Percentiles rank a stretch among this genome's conserved stretches.
phyloP scores from a whole-genome alignment of 2,888 invertebrate genomes.

The Ethmia dodecea region DNA sequence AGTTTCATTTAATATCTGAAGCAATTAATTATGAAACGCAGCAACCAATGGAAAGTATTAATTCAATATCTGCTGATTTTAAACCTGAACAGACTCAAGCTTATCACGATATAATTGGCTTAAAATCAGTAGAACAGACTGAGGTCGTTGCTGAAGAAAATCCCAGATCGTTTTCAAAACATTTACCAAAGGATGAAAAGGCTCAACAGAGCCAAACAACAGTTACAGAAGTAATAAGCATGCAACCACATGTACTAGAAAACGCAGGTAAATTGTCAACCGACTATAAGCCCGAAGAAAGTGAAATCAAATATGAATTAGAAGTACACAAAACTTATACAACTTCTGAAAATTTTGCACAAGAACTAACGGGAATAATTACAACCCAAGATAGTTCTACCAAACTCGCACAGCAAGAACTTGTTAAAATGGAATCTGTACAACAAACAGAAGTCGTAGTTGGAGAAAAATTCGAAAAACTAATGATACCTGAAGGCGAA shows the following conservation, averaged over 20 bases:
- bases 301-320: conserved; percentile 27
- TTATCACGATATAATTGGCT: conserved; percentile 9
- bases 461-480: conserved; percentile 31
- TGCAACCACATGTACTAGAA: conserved; percentile 42
- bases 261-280: conserved; percentile 26
- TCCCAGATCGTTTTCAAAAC: conserved; percentile 20
- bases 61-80: conserved; percentile 7
- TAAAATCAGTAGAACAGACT: conserved; percentile 26
- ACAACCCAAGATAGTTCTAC: conserved; percentile 17
- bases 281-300: conserved; percentile 27
- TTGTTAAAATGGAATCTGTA: conserved; percentile 41
- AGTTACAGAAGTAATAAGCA: conserved; percentile 36
- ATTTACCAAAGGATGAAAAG: conserved; percentile 35
- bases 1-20: conserved; percentile 27
- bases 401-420: conserved; percentile 30
- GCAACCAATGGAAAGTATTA: conserved; percentile 29
- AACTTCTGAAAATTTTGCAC: conserved; percentile 37
- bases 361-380: conserved; percentile 34
- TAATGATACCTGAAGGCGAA: conserved; percentile 19
- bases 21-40: conserved; percentile 30
- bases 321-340: conserved; percentile 44
- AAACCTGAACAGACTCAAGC: conserved; percentile 20
- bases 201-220: conserved; percentile 28
- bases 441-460: conserved; percentile 37
- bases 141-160: conserved; percentile 29